A percentile compares a stretch with the other conserved stretches of the same genome.
These are phyloP conservation scores for Anoura caudifer DNA, from an alignment of 2,113 vertebrate species.

Conservation along the genomic window DNA sequence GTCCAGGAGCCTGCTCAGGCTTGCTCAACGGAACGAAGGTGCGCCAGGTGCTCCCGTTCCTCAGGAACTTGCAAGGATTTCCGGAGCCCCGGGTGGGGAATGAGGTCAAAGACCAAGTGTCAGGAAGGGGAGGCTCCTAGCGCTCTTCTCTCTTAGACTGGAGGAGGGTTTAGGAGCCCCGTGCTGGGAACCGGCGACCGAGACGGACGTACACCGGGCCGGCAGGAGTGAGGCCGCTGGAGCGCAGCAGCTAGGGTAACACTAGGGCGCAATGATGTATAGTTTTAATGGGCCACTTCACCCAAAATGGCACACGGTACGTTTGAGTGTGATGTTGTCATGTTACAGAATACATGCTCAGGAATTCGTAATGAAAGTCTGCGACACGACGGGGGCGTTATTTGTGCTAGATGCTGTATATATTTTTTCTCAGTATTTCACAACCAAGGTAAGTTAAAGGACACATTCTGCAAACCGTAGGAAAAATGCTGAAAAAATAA, in stretches of 20 bases:
- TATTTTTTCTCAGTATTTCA: background rate
- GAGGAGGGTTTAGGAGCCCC: background rate
- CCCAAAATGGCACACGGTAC: too few species aligned
- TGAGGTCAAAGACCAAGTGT: background rate
- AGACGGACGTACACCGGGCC: background rate
- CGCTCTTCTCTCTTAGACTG: background rate
- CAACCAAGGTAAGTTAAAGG: background rate
- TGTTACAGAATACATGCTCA: too few species aligned
- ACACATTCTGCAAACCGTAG: background rate
- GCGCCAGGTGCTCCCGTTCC: background rate
- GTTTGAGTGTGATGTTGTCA: too few species aligned
- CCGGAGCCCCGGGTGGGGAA: background rate
- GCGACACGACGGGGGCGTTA: too few species aligned
- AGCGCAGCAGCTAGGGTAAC: too few species aligned
- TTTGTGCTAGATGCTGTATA: too few species aligned
- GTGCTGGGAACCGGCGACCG: background rate
- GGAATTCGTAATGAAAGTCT: too few species aligned
- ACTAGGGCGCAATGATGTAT: too few species aligned
- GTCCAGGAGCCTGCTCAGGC: background rate
- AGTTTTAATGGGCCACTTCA: too few species aligned
- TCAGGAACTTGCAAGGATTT: background rate
- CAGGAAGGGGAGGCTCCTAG: background rate
- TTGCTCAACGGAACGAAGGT: background rate
- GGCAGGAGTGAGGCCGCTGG: too few species aligned
- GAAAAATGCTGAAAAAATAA: background rate